Conservation (phyloP, 64 coral and sea anemone genomes). For the Orbicella faveolata region DNA sequence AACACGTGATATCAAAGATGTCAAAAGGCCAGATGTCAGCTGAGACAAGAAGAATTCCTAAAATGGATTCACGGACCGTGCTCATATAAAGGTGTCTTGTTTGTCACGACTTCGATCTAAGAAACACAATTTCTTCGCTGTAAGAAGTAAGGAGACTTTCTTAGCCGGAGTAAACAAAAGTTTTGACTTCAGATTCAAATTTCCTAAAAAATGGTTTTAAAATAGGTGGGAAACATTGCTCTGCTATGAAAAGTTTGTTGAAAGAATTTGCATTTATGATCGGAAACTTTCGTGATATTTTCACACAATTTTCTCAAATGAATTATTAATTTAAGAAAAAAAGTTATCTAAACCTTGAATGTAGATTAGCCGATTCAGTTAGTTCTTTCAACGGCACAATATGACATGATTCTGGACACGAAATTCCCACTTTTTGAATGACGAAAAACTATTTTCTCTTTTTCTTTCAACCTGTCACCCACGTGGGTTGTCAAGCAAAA, state of each 20-base stretch:
- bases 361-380: not conserved
- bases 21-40: constrained; percentile 49
- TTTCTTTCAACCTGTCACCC: constrained; percentile 68
- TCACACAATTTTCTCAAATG: not conserved
- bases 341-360: not conserved
- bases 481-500: constrained; percentile 73
- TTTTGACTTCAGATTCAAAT: not conserved
- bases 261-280: not conserved
- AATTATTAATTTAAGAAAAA: not conserved
- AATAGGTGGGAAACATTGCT: not conserved
- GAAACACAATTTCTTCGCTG: not conserved
- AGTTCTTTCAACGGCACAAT: not conserved
- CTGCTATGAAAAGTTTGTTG: not conserved
- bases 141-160: too few species aligned
- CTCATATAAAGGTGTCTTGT: not conserved
- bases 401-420: not conserved
- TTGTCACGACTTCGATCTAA: not conserved
- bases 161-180: too few species aligned
- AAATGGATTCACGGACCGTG: not conserved
- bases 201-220: not conserved
- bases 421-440: not conserved
- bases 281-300: not conserved
- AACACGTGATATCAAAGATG: constrained; percentile 14
- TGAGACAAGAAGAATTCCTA: constrained; percentile 21
- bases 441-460: constrained; percentile 57